Base-by-base conservation (phyloP, 2,888 invertebrate genomes). In the Dioctria rufipes region DNA sequence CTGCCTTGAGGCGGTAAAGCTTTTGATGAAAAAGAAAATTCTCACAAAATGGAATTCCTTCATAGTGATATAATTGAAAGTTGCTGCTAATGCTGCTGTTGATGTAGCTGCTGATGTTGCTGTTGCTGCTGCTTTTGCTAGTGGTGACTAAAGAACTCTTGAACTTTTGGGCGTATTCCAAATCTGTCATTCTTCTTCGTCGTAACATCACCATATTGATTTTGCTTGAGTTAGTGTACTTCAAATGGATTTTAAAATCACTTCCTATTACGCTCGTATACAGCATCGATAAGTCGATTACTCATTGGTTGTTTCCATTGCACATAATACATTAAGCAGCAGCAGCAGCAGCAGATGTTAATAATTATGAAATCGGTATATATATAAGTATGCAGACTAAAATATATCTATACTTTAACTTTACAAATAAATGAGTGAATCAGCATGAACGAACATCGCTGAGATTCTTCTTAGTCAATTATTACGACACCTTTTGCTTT, bases 11-110 rank as follows among this genome's bases (percentile, higher is more conserved):
- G 73, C 25, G 13, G 25, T 25, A 25, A 39, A 71, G 73, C 58
- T 58, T 73, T 3, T 25, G 11, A 73, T 42, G 11, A 73, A 69
- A 69, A 58, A 58, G 39, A 42, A 58, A 73, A 73, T 73, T 73
- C 73, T 73, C 60, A 60, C 73, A 73, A 73, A 43, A 51, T 69
- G 51, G 49, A 43, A 69, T 69, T 69, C 54, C 51, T 69, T 51
- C 49, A 51, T 69, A 49, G 69, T 5, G 51, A 69, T 49, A 69
- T 69, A 69, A 69, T 69, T 69, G 73, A 73, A 60, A 73, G 73
- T n/a, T 58, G 73, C 60, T 54, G 60, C 25, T 51, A 51, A 9
- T 51, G 8, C 11, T 6, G 51, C 2, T 9, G 51, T 6, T 6
- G 51, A 51, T 25, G 25, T 2, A 1, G 25, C 25, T 25, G 25